Evolutionary conservation across 1,140 invertebrate genomes (phyloP), one percentile per base, ranked within the genome.

Genomic region (Macrostomum lignano): DNA sequence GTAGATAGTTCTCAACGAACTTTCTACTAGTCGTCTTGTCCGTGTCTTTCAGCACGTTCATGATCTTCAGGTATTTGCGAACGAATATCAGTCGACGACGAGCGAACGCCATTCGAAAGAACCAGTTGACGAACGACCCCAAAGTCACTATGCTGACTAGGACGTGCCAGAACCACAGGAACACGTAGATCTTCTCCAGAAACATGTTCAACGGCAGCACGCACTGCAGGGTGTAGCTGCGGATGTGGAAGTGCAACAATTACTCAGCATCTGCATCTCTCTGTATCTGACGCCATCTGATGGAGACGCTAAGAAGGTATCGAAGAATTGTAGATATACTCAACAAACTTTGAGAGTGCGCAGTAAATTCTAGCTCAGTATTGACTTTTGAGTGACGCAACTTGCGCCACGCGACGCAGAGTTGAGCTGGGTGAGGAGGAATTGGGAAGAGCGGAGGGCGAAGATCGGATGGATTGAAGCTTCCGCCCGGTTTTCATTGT

Each of bases 141-240:
- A 19, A 10, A 7, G 32, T 33, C 3, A 33, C 19, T 4, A 33
- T 33, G 17, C 32, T 25, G 6, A 44, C 13, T 7, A 37, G 13
- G 11, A 21, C 15, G 20, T 23, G 21, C 21, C 31, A 37, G 21
- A 37, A 36, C 36, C 32, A 37, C 15, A 33, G 22, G 13, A 37
- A 36, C 19, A 32, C 29, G 21, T 15, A 37, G 5, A 37, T 35
- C 17, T 38, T 39, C 22, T 40, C 39, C 11, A 36, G 30, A 22
- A 39, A 40, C 21, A 40, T 32, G 24, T 40, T 40, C 20, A 40
- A 34, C 17, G 39, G 37, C 26, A 40, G 26, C 3, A 34, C 37
- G 23, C 39, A 40, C 31, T 40, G 39, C 10, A 40, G 31, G 3
- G 38, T 31, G 20, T 40, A 32, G 19, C 37, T 33, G 28, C 14